Percentiles rank a stretch among this genome's conserved stretches.
phyloP scores from a whole-genome alignment of 2,113 vertebrate species.

The Eupsittula cactorum region DNA sequence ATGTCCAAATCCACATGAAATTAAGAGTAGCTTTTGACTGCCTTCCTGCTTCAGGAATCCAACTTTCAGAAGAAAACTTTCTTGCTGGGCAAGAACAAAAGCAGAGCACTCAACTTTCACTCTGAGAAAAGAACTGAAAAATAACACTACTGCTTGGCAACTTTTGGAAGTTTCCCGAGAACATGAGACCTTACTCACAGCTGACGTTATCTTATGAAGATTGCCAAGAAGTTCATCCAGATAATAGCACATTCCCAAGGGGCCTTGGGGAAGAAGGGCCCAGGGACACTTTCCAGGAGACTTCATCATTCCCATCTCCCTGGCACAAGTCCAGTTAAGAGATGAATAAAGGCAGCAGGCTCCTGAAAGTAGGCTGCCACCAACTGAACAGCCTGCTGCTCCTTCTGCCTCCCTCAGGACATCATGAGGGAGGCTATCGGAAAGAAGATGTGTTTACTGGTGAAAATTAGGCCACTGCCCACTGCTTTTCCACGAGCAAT shows the following conservation, averaged over 20 bases:
- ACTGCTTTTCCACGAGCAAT: background rate
- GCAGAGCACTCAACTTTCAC: background rate
- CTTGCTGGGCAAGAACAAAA: constrained; percentile 1
- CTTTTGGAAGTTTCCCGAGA: constrained; percentile 19
- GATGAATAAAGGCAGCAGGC: background rate
- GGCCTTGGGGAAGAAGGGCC: background rate
- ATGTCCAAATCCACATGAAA: background rate
- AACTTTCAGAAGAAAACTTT: background rate
- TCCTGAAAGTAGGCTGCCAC: background rate
- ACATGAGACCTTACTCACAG: background rate
- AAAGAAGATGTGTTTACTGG: background rate
- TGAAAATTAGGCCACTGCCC: background rate
- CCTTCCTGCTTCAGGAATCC: background rate
- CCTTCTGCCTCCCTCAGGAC: background rate
- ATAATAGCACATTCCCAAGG: constrained; percentile 2
- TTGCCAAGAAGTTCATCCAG: constrained; percentile 48
- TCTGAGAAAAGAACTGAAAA: constrained; percentile 3
- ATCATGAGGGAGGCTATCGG: background rate
- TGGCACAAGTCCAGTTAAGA: background rate
- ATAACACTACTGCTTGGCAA: background rate
- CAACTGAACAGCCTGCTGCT: background rate
- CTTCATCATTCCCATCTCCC: background rate
- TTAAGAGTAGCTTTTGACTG: background rate
- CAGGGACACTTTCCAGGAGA: background rate
- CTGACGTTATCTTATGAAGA: background rate